A percentile compares a stretch with the other conserved stretches of the same genome.
phyloP scores from a whole-genome alignment of 2,888 invertebrate genomes.

The Cheilosia vulpina region DNA sequence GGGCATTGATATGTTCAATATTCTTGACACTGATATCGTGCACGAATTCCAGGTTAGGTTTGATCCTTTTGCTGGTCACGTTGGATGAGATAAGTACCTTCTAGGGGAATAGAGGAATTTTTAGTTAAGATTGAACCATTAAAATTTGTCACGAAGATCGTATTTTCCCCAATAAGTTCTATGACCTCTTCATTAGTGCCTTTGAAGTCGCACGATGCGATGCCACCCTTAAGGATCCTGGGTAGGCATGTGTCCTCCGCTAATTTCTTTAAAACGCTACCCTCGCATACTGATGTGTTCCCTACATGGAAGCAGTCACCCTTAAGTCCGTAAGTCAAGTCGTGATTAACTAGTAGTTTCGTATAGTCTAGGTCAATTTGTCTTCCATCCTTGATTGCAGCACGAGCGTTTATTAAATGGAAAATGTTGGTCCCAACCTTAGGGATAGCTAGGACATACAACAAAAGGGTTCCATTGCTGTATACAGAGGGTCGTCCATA shows the following conservation, averaged over 20 bases:
- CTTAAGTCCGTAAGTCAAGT: no score
- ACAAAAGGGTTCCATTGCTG: no score
- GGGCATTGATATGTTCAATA: conserved; percentile 10
- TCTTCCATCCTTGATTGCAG: not conserved
- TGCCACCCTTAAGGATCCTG: not conserved
- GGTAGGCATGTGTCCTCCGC: not conserved
- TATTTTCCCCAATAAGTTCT: conserved; percentile 4
- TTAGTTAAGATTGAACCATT: conserved; percentile 9
- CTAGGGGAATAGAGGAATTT: conserved; percentile 8
- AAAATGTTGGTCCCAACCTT: no score
- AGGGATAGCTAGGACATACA: no score
- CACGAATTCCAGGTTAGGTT: not conserved
- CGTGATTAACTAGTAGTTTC: conserved; percentile 1
- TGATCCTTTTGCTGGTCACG: conserved; percentile 16
- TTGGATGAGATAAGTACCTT: conserved; percentile 5
- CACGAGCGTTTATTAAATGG: not conserved
- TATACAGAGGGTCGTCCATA: not conserved
- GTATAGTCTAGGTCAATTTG: not conserved
- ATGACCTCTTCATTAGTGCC: conserved; percentile 7
- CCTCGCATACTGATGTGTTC: no score
- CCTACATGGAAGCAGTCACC: no score
- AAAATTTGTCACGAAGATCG: not conserved
- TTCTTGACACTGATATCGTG: not conserved
- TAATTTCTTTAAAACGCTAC: not conserved
- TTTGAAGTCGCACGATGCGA: conserved; percentile 7